These are phyloP conservation scores for Erebia ligea DNA, from an alignment of 2,888 invertebrate species.

Conservation along the genomic window DNA sequence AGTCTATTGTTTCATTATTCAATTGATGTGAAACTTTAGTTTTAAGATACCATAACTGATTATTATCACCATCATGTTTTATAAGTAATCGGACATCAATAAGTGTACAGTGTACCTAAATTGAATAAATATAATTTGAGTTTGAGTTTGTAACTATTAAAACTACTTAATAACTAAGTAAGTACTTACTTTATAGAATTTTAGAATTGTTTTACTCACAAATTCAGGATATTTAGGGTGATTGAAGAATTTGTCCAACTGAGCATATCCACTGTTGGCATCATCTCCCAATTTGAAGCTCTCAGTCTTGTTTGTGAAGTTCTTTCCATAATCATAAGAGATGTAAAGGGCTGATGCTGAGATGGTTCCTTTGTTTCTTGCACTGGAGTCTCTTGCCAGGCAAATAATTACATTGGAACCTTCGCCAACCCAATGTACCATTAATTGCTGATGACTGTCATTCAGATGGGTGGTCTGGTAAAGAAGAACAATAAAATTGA, in stretches of 20 bases:
- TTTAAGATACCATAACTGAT: too few species aligned
- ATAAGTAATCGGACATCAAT: too few species aligned
- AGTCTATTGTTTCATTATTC: too few species aligned
- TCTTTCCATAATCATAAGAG: slow-evolving; percentile 93
- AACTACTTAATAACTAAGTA: neutral
- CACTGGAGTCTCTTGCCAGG: slow-evolving; percentile 89
- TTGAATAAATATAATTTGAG: too few species aligned
- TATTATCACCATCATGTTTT: too few species aligned
- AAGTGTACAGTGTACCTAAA: too few species aligned
- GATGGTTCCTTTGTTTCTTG: slow-evolving; percentile 76
- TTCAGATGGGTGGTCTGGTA: slow-evolving; percentile 89
- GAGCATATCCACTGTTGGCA: slow-evolving; percentile 83
- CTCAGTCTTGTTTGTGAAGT: slow-evolving; percentile 89
- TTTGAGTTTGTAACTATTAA: too few species aligned
- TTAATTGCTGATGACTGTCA: slow-evolving; percentile 93
- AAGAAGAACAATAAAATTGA: slow-evolving; percentile 13
- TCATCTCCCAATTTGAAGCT: slow-evolving; percentile 83
- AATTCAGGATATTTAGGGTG: slow-evolving; percentile 91
- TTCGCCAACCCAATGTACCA: slow-evolving; percentile 97
- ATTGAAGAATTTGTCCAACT: slow-evolving; percentile 92
- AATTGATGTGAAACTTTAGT: too few species aligned
- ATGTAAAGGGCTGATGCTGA: slow-evolving; percentile 92
- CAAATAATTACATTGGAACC: slow-evolving; percentile 94
- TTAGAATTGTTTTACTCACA: slow-evolving; percentile 82
- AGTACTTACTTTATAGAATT: too few species aligned